Base-by-base conservation (phyloP, 1,140 invertebrate genomes). In the Drosophila fuyamai region DNA sequence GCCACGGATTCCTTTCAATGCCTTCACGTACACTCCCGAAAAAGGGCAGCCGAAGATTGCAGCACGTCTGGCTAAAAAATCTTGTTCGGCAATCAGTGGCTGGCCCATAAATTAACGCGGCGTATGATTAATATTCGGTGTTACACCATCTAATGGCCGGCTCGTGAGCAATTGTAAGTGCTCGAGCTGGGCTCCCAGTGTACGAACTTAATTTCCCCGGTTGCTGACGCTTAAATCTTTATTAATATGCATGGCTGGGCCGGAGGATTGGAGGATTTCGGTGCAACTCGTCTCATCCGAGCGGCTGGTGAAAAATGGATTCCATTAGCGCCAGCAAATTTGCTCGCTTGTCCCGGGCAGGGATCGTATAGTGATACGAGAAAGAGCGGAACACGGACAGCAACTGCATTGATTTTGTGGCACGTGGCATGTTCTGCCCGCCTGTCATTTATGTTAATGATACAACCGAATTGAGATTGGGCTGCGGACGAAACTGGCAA, bases 101-200 rank as follows among this genome's bases (percentile, higher is more conserved):
- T 50, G 59, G 68, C 76, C 81, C 83, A 79, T 70, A 83, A 88
- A 88, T 88, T 77, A 83, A 83, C 62, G 46, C 79, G 54, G 54
- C 72, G 84, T 83, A 83, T 88, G 84, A 88, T 88, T 88, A 88
- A 88, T 88, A 78, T 89, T 63, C 73, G 83, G 84, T 88, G 76
- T 67, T 83, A 77, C 76, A 80, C 76, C 88, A 88, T 80, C 67
- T 86, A 88, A 88, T 86, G 83, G 83, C 53, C 55, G 41, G 60
- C 76, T 82, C 83, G 83, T 86, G 83, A 78, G 56, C 62, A 70
- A 79, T 79, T 79, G 60, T 43, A 66, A 79, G 75, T 82, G 83
- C 68, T 72, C 65, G 63, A 66, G 32, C 38, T 18, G 65, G 5
- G 32, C 47, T 53, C 58, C 47, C 66, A 65, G 82, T 62, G 51